Evolutionary conservation across 2,888 invertebrate genomes (phyloP).

Genomic region (Aphodius sticticus): DNA sequence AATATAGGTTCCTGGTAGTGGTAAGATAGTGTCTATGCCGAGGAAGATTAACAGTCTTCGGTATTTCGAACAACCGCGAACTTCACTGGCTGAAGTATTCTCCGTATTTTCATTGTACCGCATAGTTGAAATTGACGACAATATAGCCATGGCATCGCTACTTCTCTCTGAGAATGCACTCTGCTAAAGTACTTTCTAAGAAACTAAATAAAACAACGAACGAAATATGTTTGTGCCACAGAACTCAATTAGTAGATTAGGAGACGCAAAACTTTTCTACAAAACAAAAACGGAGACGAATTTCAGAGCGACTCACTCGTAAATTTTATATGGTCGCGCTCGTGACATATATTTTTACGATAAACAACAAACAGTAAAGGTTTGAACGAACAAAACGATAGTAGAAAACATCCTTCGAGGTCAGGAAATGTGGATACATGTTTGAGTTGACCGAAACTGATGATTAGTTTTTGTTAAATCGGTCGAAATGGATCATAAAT

Average conservation of each 20-base stretch:
- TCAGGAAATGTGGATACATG: too few relatives aligned
- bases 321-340: neutral
- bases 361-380: neutral
- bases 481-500: too few relatives aligned
- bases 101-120: slow-evolving; percentile 4
- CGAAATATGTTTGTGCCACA: neutral
- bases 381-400: neutral
- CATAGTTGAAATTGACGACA: neutral
- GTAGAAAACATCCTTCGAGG: too few relatives aligned
- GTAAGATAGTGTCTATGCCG: neutral
- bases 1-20: neutral
- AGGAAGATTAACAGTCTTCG: slow-evolving; percentile 4
- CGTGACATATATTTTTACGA: neutral
- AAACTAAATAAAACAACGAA: neutral
- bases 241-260: slow-evolving; percentile 4
- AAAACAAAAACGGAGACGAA: neutral
- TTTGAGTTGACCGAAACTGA: too few relatives aligned
- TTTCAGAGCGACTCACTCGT: neutral
- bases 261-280: neutral
- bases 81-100: neutral
- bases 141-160: neutral
- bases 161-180: neutral
- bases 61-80: neutral
- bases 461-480: too few relatives aligned
- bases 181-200: neutral